These are phyloP conservation scores for Calephelis virginiensis DNA, from an alignment of 1,140 invertebrate species.

Conservation along the genomic window DNA sequence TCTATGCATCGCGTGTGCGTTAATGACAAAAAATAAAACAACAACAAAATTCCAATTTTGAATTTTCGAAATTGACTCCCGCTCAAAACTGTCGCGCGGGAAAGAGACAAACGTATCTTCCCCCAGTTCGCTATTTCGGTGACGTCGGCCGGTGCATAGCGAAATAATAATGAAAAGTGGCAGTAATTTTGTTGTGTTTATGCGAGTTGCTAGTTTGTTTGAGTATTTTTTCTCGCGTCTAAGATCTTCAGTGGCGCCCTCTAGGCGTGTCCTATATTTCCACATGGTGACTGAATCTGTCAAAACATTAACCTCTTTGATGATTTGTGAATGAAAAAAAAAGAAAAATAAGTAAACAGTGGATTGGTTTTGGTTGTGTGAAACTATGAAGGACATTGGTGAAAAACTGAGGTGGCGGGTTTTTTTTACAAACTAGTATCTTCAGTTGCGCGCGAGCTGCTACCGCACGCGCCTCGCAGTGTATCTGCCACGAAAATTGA, in stretches of 20 bases:
- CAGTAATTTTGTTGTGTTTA: slow-evolving; percentile 76
- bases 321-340: slow-evolving; percentile 14
- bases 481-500: slow-evolving; percentile 40
- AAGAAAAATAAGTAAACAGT: slow-evolving; percentile 25
- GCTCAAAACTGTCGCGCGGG: slow-evolving; percentile 40
- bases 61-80: slow-evolving; percentile 58
- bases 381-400: slow-evolving; percentile 45
- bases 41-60: slow-evolving; percentile 43
- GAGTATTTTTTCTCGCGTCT: slow-evolving; percentile 42
- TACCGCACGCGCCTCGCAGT: slow-evolving; percentile 55
- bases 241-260: slow-evolving; percentile 48
- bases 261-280: slow-evolving; percentile 40
- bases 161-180: slow-evolving; percentile 75
- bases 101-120: slow-evolving; percentile 54
- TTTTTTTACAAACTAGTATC: slow-evolving; percentile 65
- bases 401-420: slow-evolving; percentile 69
- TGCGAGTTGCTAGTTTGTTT: slow-evolving; percentile 72
- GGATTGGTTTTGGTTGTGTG: slow-evolving; percentile 48
- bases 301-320: slow-evolving; percentile 57
- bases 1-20: slow-evolving; percentile 42
- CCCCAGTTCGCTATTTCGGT: slow-evolving; percentile 59
- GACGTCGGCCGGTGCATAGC: slow-evolving; percentile 70
- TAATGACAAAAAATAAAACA: slow-evolving; percentile 34
- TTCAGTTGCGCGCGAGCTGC: slow-evolving; percentile 72
- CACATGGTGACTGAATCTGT: slow-evolving; percentile 53